phyloP scores from a whole-genome alignment of 2,888 invertebrate genomes.

The Disparrhopalites patrizii region DNA sequence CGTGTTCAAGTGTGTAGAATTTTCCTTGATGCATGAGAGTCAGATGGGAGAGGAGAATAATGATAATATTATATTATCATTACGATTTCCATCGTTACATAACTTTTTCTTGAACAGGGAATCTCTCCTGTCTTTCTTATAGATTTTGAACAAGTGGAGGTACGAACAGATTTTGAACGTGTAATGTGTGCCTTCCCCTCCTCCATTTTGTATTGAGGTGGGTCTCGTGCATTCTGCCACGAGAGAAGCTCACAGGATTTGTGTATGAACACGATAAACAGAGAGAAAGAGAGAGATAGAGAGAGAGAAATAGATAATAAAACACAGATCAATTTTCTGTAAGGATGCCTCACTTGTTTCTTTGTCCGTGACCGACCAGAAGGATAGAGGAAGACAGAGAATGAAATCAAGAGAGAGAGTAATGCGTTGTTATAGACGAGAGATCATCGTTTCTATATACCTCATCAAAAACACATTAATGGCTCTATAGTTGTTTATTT shows the following conservation, averaged over 20 bases:
- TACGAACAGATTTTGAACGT: neutral
- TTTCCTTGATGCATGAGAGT: too few species aligned
- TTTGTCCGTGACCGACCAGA: slow-evolving; percentile 41
- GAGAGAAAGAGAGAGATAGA: too few species aligned
- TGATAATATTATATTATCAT: too few species aligned
- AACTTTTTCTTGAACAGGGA: too few species aligned
- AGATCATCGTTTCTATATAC: slow-evolving; percentile 47
- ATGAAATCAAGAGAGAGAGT: neutral
- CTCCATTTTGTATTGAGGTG: too few species aligned
- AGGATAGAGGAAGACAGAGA: slow-evolving; percentile 28
- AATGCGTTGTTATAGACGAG: slow-evolving; percentile 28
- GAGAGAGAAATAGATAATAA: too few species aligned
- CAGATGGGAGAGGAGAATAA: too few species aligned
- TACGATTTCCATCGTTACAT: too few species aligned
- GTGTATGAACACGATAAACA: neutral
- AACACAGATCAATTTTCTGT: slow-evolving; percentile 23
- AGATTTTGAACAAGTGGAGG: neutral
- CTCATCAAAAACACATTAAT: slow-evolving; percentile 50
- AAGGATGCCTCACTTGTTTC: slow-evolving; percentile 24
- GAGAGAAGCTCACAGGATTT: too few species aligned
- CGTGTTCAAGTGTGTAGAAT: too few species aligned
- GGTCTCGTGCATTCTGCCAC: too few species aligned
- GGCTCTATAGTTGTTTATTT: slow-evolving; percentile 36
- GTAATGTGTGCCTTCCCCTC: too few species aligned
- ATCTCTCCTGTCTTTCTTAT: neutral